Conservation (phyloP, 2,888 invertebrate species). For the Oligia fasciuncula region DNA sequence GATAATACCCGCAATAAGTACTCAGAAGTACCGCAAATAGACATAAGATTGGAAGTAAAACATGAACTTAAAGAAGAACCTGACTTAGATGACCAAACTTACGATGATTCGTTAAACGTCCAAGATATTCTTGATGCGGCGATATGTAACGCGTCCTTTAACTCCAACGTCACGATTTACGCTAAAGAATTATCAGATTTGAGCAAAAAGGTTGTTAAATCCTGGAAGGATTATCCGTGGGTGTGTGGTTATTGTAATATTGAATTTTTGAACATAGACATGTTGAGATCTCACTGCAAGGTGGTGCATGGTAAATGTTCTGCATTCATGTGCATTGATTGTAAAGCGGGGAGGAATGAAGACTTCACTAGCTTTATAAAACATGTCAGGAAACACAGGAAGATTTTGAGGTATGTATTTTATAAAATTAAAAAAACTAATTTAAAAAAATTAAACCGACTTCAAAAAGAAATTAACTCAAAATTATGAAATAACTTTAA, state of each 20-base stretch:
- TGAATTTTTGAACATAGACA: conserved; percentile 81
- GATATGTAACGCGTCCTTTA: conserved; percentile 72
- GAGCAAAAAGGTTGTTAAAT: conserved; percentile 71
- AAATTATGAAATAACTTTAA: no score
- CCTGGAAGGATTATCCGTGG: conserved; percentile 86
- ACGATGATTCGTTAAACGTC: conserved; percentile 74
- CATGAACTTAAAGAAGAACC: conserved; percentile 80
- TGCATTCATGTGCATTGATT: conserved; percentile 92
- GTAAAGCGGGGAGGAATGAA: conserved; percentile 90
- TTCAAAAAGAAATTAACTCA: no score
- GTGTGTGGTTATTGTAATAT: conserved; percentile 82
- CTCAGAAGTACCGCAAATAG: conserved; percentile 1
- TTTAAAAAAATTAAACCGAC: no score
- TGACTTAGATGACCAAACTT: conserved; percentile 62
- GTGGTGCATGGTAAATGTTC: conserved; percentile 91
- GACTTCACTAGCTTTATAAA: conserved; percentile 91
- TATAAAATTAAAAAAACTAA: not conserved
- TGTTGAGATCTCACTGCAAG: conserved; percentile 90
- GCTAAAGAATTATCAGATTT: conserved; percentile 79
- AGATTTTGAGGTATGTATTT: conserved; percentile 87
- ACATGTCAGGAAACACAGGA: conserved; percentile 91
- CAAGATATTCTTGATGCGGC: conserved; percentile 82
- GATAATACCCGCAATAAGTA: conserved; percentile 28
- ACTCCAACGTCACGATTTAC: conserved; percentile 77
- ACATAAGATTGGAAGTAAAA: conserved; percentile 73